Evolutionary conservation across 2,797 vertebrate species (phyloP).

Genomic region (Squalus acanthias): DNA sequence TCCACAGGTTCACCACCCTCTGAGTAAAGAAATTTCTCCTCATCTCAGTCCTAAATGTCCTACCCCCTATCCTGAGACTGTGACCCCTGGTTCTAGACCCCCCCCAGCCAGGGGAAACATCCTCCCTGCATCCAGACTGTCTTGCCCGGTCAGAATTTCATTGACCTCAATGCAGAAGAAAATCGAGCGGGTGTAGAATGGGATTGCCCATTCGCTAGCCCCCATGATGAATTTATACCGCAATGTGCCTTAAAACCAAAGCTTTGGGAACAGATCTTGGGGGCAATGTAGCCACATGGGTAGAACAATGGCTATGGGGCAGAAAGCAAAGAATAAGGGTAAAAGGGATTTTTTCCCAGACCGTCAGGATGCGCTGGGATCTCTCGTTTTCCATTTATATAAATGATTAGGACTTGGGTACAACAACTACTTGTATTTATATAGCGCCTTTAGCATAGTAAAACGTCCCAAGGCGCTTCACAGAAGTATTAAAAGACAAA

Average conservation of each 20-base stretch:
- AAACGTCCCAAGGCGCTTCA: too few relatives aligned
- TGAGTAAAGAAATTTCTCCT: too few relatives aligned
- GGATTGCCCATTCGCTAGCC: neutral
- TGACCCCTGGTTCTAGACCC: too few relatives aligned
- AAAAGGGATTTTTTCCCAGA: neutral
- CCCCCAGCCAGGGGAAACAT: too few relatives aligned
- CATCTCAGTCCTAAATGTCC: too few relatives aligned
- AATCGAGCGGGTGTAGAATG: neutral
- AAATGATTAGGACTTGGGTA: neutral
- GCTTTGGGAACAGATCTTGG: neutral
- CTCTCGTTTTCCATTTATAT: neutral
- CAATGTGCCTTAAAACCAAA: neutral
- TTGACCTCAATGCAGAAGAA: neutral
- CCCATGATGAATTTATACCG: neutral
- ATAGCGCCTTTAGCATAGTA: too few relatives aligned
- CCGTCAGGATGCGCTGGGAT: neutral
- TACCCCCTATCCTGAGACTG: too few relatives aligned
- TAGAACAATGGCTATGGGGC: neutral
- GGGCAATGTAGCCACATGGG: neutral
- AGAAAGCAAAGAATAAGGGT: neutral
- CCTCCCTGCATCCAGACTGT: too few relatives aligned
- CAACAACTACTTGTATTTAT: too few relatives aligned
- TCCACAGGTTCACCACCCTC: too few relatives aligned
- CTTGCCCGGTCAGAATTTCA: too few relatives aligned
- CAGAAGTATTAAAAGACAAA: too few relatives aligned